Percentiles rank a stretch among this genome's conserved stretches.
These are phyloP conservation scores for Rhinolophus ferrumequinum DNA, from an alignment of 2,113 vertebrate species.

Conservation along the genomic window DNA sequence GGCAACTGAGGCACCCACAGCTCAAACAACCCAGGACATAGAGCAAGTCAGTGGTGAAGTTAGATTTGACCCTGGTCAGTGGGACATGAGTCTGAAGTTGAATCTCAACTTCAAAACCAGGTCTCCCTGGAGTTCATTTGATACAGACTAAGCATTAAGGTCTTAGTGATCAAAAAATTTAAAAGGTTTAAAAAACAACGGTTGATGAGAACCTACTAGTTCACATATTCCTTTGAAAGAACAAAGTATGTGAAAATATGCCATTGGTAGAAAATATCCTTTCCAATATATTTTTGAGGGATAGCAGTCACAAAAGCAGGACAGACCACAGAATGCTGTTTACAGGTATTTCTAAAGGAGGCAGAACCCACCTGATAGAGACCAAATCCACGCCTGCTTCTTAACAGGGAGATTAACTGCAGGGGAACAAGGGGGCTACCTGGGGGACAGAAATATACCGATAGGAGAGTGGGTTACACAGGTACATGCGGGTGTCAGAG, in stretches of 20 bases:
- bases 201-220: background rate
- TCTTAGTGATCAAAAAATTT: background rate
- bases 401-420: too few species aligned
- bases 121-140: fast-evolving
- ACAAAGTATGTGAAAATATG: background rate
- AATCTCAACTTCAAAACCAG: background rate
- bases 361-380: background rate
- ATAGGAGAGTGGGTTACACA: too few species aligned
- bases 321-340: background rate
- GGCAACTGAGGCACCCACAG: background rate
- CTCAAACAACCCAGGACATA: background rate
- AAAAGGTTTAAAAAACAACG: too few species aligned
- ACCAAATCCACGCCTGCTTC: background rate
- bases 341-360: background rate
- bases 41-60: fast-evolving
- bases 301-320: background rate
- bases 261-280: background rate
- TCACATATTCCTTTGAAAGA: background rate
- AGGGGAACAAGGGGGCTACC: too few species aligned
- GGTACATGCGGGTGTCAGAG: too few species aligned
- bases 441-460: too few species aligned
- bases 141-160: background rate
- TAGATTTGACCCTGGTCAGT: background rate
- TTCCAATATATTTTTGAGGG: background rate
- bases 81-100: background rate